A percentile compares a stretch with the other conserved stretches of the same genome.
Conservation (phyloP, 2,888 invertebrate species). For the Andrena marginata region DNA sequence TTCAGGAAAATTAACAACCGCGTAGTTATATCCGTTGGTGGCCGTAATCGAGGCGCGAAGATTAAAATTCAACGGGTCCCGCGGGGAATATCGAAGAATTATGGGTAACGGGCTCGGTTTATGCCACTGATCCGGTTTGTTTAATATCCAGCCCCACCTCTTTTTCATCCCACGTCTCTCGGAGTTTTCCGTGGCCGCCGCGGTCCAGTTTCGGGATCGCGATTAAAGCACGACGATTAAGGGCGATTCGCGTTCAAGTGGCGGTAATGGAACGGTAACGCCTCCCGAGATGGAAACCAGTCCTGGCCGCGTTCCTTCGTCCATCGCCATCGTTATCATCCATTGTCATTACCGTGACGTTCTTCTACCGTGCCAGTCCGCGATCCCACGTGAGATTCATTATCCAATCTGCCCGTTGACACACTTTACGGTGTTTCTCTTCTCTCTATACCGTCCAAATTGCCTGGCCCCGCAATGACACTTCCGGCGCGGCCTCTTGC, state of each 20-base stretch:
- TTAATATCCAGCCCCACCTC: conserved; percentile 17
- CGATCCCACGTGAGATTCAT: conserved; percentile 69
- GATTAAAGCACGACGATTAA: conserved; percentile 64
- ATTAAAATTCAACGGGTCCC: conserved; percentile 22
- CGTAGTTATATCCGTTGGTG: neutral
- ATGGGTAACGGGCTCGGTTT: conserved; percentile 20
- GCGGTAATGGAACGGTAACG: conserved; percentile 66
- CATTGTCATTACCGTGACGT: conserved; percentile 52
- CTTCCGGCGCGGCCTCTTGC: neutral
- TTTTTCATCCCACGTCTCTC: neutral
- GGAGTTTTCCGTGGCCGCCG: neutral
- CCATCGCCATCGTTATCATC: conserved; percentile 54
- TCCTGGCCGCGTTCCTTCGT: conserved; percentile 37
- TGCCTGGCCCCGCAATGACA: neutral
- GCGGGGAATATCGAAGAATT: conserved; percentile 31
- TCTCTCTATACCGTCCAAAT: neutral
- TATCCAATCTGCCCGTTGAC: conserved; percentile 61
- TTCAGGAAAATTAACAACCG: conserved; percentile 7
- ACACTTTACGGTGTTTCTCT: conserved; percentile 30
- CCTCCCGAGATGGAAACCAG: conserved; percentile 53
- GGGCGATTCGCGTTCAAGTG: conserved; percentile 62
- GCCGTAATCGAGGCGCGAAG: conserved; percentile 24
- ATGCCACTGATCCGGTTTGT: conserved; percentile 28
- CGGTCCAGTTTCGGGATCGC: conserved; percentile 44
- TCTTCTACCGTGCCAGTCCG: conserved; percentile 39